These are phyloP conservation scores for Holothuria leucospilota DNA, from an alignment of 53 echinoderm and acorn worm genomes.

Conservation along the genomic window DNA sequence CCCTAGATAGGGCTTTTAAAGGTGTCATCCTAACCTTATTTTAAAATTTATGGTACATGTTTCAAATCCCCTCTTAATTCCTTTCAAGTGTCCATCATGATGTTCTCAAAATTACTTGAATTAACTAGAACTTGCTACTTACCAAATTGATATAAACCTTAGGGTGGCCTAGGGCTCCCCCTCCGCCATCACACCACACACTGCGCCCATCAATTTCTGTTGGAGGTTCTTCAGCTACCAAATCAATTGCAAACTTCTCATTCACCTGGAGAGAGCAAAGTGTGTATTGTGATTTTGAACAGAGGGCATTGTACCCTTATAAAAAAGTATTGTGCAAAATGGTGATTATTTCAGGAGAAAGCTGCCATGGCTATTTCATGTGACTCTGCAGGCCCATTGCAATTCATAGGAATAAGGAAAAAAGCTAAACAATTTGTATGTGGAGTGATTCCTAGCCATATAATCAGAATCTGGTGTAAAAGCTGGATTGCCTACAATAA, in stretches of 20 bases:
- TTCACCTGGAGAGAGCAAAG: slow-evolving; percentile 64
- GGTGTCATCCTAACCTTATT: not conserved
- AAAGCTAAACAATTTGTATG: too few relatives aligned
- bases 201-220: slow-evolving; percentile 72
- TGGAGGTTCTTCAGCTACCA: slow-evolving; percentile 88
- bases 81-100: not conserved
- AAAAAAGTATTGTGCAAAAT: too few relatives aligned
- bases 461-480: too few relatives aligned
- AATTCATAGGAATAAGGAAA: too few relatives aligned
- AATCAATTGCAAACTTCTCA: slow-evolving; percentile 94
- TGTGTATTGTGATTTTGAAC: not conserved
- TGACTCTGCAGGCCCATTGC: too few relatives aligned
- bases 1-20: not conserved
- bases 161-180: slow-evolving; percentile 86
- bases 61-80: not conserved
- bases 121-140: slow-evolving; percentile 46
- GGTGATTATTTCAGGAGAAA: too few relatives aligned
- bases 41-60: not conserved
- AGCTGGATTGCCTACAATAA: too few relatives aligned
- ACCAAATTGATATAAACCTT: slow-evolving; percentile 97
- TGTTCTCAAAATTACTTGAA: too few relatives aligned
- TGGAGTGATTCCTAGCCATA: too few relatives aligned
- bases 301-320: not conserved
- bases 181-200: slow-evolving; percentile 91
- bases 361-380: too few relatives aligned